Evolutionary conservation across 2,797 vertebrate species (phyloP).

Genomic region (Danio kyathit): DNA sequence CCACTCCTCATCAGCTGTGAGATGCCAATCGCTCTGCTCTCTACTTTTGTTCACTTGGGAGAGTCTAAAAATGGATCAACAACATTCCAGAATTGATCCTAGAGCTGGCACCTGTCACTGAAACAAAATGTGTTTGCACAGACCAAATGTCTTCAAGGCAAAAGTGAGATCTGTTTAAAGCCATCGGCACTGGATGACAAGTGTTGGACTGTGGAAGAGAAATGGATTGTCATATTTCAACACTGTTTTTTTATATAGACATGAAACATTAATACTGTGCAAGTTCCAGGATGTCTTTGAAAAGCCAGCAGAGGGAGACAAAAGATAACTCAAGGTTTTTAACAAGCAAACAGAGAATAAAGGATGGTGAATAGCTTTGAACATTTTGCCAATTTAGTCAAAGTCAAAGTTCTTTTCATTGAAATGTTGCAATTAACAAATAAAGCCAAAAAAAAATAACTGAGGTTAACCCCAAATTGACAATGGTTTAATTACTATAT

Average conservation of each 20-base stretch:
- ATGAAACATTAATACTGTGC: neutral
- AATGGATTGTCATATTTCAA: neutral
- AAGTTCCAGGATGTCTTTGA: neutral
- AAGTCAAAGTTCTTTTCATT: too few species aligned
- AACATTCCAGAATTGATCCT: conserved; percentile 30
- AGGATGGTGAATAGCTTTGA: too few species aligned
- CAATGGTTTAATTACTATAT: too few species aligned
- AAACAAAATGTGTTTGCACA: conserved; percentile 19
- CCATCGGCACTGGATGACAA: neutral
- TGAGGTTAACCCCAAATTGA: too few species aligned
- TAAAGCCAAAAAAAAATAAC: too few species aligned
- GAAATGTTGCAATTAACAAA: too few species aligned
- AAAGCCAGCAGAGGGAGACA: conserved; percentile 47
- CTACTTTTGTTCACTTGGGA: conserved; percentile 2
- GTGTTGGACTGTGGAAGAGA: neutral
- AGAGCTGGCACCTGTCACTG: conserved; percentile 25
- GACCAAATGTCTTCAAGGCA: neutral
- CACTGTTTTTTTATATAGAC: neutral
- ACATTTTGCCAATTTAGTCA: too few species aligned
- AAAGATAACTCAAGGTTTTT: conserved; percentile 9
- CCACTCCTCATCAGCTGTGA: neutral
- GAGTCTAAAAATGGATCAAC: conserved; percentile 29
- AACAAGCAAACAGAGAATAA: neutral
- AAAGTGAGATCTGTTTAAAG: neutral
- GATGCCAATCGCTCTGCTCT: conserved; percentile 1